Percentiles rank a stretch among this genome's conserved stretches.
These are phyloP conservation scores for Trypoxylus dichotomus DNA, from an alignment of 1,140 invertebrate genomes.

Conservation along the genomic window DNA sequence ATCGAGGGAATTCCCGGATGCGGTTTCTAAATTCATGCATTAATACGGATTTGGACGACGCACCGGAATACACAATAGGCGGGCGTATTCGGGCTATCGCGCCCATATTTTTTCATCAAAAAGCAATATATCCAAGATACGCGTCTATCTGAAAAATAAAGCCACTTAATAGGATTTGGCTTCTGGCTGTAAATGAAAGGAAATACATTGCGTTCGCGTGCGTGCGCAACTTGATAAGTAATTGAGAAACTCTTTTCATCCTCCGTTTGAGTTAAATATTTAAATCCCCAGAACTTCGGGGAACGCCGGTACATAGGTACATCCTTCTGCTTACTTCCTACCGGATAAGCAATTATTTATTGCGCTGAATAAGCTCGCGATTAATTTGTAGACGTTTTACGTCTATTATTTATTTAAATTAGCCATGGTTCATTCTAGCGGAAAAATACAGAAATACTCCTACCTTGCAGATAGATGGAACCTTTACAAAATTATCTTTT, in stretches of 20 bases:
- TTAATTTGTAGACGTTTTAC: slow-evolving; percentile 4
- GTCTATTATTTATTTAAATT: slow-evolving; percentile 20
- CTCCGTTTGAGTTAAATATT: background rate
- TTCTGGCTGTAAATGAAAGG: background rate
- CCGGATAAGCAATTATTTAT: slow-evolving; percentile 14
- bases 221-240: background rate
- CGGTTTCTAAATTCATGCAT: slow-evolving; percentile 14
- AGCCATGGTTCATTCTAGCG: too few relatives aligned
- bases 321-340: background rate
- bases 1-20: background rate
- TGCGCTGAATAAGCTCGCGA: background rate
- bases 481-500: too few relatives aligned
- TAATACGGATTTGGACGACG: slow-evolving; percentile 21
- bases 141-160: slow-evolving; percentile 5
- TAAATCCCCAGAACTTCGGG: background rate
- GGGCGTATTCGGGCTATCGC: background rate
- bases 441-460: too few relatives aligned
- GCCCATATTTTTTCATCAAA: slow-evolving; percentile 15
- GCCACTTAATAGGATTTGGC: slow-evolving; percentile 13
- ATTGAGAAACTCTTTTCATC: background rate
- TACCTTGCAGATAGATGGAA: too few relatives aligned
- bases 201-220: background rate
- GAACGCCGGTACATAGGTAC: background rate
- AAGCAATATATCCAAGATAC: slow-evolving; percentile 14
- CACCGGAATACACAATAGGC: slow-evolving; percentile 14